phyloP scores from a whole-genome alignment of 2,888 invertebrate genomes.

The Cartodere bifasciata region DNA sequence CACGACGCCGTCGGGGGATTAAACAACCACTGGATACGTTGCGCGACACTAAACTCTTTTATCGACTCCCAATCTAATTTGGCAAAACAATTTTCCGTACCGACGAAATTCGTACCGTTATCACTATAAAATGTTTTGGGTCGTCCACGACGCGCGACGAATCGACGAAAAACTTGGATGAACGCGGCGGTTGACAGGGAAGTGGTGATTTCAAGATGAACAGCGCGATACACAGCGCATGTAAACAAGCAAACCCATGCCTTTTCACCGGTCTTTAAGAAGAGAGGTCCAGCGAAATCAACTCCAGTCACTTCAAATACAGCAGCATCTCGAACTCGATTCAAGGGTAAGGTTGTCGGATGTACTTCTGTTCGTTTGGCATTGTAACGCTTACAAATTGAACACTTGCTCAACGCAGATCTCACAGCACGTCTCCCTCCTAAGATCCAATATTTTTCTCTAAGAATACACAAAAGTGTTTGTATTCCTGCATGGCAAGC shows the following conservation, averaged over 20 bases:
- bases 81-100: conserved; percentile 20
- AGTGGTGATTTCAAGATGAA: conserved; percentile 29
- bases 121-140: conserved; percentile 23
- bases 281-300: conserved; percentile 29
- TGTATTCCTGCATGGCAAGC: too few species aligned
- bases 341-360: too few species aligned
- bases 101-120: conserved; percentile 30
- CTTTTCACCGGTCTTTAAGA: conserved; percentile 19
- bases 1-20: conserved; percentile 31
- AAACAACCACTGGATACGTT: conserved; percentile 24
- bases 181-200: conserved; percentile 24
- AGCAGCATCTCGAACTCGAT: too few species aligned
- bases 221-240: conserved; percentile 28
- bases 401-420: too few species aligned
- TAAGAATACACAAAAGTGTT: too few species aligned
- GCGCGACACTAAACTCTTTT: conserved; percentile 10
- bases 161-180: conserved; percentile 23
- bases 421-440: too few species aligned
- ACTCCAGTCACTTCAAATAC: conserved; percentile 23
- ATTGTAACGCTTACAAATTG: too few species aligned
- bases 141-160: conserved; percentile 24
- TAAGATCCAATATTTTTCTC: too few species aligned
- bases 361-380: too few species aligned
- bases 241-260: conserved; percentile 28
- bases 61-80: conserved; percentile 20